Evolutionary conservation across 2,888 invertebrate species (phyloP).

Genomic region (Plagodis dolabraria): DNA sequence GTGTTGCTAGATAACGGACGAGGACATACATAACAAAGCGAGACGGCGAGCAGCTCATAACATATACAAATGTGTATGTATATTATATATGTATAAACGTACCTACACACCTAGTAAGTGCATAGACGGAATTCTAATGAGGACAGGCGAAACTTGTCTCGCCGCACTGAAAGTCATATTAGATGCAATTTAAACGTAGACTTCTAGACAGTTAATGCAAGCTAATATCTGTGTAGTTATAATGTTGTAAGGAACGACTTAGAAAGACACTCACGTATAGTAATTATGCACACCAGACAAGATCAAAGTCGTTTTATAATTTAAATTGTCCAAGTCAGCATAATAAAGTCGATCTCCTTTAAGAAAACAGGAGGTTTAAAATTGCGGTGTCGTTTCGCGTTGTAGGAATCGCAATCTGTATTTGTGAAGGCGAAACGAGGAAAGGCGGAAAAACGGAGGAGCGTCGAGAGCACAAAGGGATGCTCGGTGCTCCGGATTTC

Average conservation of each 20-base stretch:
- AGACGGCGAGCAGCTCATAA: constrained; percentile 57
- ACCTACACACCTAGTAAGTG: constrained; percentile 46
- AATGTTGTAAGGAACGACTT: background rate
- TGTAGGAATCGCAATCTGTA: constrained; percentile 57
- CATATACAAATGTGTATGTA: constrained; percentile 68
- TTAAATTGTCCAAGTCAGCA: constrained; percentile 7
- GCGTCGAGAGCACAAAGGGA: constrained; percentile 63
- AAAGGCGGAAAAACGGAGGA: constrained; percentile 58
- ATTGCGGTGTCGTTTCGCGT: constrained; percentile 39
- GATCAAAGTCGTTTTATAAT: constrained; percentile 5
- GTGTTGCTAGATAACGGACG: constrained; percentile 63
- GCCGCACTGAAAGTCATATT: constrained; percentile 29
- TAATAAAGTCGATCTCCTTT: constrained; percentile 19
- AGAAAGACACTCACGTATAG: background rate
- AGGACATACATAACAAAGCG: constrained; percentile 64
- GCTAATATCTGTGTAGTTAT: background rate
- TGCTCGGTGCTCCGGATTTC: constrained; percentile 57
- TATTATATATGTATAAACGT: constrained; percentile 36
- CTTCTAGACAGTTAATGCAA: constrained; percentile 2
- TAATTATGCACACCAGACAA: background rate
- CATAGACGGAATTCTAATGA: constrained; percentile 68
- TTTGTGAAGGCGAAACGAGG: constrained; percentile 59
- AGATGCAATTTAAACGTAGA: constrained; percentile 15
- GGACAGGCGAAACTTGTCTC: constrained; percentile 44
- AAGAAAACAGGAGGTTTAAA: constrained; percentile 30